A percentile compares a stretch with the other conserved stretches of the same genome.
Conservation (phyloP, 1,140 invertebrate species). For the Trichomalopsis sarcophagae region DNA sequence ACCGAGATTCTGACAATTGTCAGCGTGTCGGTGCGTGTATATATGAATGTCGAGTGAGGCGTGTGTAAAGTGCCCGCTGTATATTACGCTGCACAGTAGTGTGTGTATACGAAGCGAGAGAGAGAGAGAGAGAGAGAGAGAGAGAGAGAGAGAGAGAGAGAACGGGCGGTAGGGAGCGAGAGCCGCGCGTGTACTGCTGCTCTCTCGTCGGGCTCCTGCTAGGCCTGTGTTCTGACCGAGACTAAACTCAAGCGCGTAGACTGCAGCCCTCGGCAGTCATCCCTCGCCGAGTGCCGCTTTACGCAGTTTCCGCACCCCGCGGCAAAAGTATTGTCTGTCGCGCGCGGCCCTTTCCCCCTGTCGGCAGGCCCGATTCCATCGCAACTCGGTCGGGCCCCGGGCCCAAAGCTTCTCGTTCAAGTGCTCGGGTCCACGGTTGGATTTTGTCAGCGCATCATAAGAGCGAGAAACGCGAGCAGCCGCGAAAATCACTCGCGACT, state of each 20-base stretch:
- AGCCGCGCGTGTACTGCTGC: constrained; percentile 56
- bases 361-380: not conserved
- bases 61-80: no score
- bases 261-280: constrained; percentile 73
- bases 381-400: not conserved
- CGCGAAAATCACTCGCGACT: constrained; percentile 5
- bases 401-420: not conserved
- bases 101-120: no score
- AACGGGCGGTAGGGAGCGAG: not conserved
- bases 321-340: constrained; percentile 65
- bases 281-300: constrained; percentile 64
- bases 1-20: not conserved
- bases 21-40: constrained; percentile 21
- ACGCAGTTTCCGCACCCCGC: constrained; percentile 66
- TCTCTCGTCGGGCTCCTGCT: constrained; percentile 65
- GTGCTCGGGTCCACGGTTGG: not conserved
- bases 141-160: no score
- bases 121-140: no score
- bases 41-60: not conserved
- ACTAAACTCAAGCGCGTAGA: constrained; percentile 72
- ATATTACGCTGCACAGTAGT: no score
- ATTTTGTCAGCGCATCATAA: no score
- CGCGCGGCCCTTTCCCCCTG: not conserved
- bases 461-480: not conserved
- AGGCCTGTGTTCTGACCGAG: constrained; percentile 75